These are phyloP conservation scores for Plectrocnemia conspersa DNA, from an alignment of 1,140 invertebrate species.

Conservation along the genomic window DNA sequence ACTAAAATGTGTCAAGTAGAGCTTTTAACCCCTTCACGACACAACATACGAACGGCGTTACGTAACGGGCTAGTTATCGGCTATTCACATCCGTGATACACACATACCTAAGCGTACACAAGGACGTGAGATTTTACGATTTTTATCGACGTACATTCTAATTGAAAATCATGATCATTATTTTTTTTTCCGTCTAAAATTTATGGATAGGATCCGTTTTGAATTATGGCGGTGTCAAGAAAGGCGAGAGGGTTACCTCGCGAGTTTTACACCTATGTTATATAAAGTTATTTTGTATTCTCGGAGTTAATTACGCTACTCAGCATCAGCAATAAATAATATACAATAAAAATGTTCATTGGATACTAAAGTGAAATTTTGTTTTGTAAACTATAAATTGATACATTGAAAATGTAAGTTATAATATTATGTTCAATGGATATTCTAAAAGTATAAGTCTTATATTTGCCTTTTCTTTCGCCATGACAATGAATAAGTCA, in stretches of 20 bases:
- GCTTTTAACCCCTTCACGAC: constrained; percentile 21
- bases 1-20: constrained; percentile 34
- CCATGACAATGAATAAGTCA: too few relatives aligned
- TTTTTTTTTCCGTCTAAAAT: too few relatives aligned
- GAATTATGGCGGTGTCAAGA: too few relatives aligned
- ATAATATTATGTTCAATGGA: not conserved
- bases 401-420: not conserved
- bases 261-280: too few relatives aligned
- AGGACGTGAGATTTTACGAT: too few relatives aligned
- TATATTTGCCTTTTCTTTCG: too few relatives aligned
- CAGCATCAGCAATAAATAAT: constrained; percentile 19
- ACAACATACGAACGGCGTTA: constrained; percentile 12
- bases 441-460: too few relatives aligned
- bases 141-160: too few relatives aligned
- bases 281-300: constrained; percentile 22
- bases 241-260: too few relatives aligned
- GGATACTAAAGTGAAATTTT: constrained; percentile 2
- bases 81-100: constrained; percentile 5
- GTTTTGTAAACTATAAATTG: not conserved
- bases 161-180: too few relatives aligned
- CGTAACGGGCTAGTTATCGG: constrained; percentile 13
- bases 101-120: not conserved
- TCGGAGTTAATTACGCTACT: constrained; percentile 19
- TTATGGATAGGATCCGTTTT: too few relatives aligned
- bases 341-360: constrained; percentile 19